Conservation (phyloP, 92 coral and sea anemone species). For the Scolanthus callimorphus region DNA sequence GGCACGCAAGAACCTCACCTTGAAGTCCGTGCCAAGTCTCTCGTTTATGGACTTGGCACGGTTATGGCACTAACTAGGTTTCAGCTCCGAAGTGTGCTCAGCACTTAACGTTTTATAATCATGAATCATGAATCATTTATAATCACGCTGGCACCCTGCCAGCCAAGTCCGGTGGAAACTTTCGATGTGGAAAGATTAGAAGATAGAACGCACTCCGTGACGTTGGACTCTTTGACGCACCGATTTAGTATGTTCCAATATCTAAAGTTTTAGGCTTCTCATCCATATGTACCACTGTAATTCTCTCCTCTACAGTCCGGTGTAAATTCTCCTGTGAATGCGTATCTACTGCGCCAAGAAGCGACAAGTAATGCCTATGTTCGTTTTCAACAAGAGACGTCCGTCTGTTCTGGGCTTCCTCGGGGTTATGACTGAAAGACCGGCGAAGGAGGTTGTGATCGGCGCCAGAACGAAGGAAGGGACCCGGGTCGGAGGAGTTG, state of each 20-base stretch:
- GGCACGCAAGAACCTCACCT: too few relatives aligned
- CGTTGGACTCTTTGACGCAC: too few relatives aligned
- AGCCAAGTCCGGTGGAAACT: too few relatives aligned
- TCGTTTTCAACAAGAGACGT: slow-evolving; percentile 59
- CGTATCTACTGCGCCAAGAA: slow-evolving; percentile 1
- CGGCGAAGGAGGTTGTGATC: slow-evolving; percentile 43
- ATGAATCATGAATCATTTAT: too few relatives aligned
- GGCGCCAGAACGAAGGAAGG: slow-evolving; percentile 43
- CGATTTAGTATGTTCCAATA: background rate
- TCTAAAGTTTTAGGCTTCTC: background rate
- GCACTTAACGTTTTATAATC: too few relatives aligned
- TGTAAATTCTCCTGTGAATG: background rate
- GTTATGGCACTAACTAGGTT: too few relatives aligned
- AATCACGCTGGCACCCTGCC: too few relatives aligned
- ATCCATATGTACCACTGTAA: background rate
- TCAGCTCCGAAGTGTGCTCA: too few relatives aligned
- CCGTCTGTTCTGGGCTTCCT: slow-evolving; percentile 52
- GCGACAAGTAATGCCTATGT: slow-evolving; percentile 12
- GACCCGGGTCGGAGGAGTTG: slow-evolving; percentile 40
- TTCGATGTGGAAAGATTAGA: too few relatives aligned
- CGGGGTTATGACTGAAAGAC: slow-evolving; percentile 86
- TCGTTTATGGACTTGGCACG: too few relatives aligned
- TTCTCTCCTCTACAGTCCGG: slow-evolving; percentile 7
- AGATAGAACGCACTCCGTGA: too few relatives aligned
- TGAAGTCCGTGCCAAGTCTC: too few relatives aligned